A percentile compares a stretch with the other conserved stretches of the same genome.
These are phyloP conservation scores for Bucco capensis DNA, from an alignment of 2,113 vertebrate species.

Conservation along the genomic window DNA sequence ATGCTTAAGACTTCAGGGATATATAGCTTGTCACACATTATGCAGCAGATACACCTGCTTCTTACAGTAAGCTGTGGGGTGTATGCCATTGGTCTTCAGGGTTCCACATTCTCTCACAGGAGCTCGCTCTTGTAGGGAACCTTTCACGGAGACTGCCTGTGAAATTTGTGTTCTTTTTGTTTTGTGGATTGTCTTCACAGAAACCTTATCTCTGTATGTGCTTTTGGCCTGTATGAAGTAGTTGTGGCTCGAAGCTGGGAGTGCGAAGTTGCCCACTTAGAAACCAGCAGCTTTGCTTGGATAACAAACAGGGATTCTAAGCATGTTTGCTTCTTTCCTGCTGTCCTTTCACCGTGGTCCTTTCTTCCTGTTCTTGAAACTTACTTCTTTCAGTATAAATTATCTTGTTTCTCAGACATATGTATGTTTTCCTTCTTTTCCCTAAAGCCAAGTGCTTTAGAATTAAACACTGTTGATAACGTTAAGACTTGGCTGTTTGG, in stretches of 20 bases:
- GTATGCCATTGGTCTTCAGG: rapidly evolving
- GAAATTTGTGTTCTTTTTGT: background rate
- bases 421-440: rapidly evolving
- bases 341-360: background rate
- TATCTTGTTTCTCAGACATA: background rate
- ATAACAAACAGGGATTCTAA: background rate
- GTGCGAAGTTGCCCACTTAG: background rate
- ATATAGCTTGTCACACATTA: background rate
- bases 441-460: background rate
- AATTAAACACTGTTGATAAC: background rate
- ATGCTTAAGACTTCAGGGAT: background rate
- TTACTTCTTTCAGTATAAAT: background rate
- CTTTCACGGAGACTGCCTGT: background rate
- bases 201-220: background rate
- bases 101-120: background rate
- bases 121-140: background rate
- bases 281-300: background rate
- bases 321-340: background rate
- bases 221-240: background rate
- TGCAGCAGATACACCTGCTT: background rate
- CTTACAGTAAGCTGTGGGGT: background rate
- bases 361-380: background rate
- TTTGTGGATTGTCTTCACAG: background rate
- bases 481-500: background rate
- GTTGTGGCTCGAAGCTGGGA: background rate